Base-by-base conservation (phyloP, 2,888 invertebrate genomes). In the Euzetes globulus region DNA sequence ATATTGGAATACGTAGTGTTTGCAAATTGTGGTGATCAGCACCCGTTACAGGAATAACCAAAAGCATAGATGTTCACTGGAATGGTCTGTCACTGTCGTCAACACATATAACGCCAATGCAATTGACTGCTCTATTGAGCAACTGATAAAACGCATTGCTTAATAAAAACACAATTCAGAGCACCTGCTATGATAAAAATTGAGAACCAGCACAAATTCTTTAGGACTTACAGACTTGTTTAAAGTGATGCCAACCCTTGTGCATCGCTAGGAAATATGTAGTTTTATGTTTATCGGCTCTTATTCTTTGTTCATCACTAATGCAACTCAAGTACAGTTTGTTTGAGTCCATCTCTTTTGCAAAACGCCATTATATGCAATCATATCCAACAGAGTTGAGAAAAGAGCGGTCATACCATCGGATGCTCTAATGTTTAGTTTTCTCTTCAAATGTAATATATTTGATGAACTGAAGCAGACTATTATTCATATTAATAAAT, bases 261-360 rank as follows among this genome's bases (percentile, higher is more conserved):
- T 7, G 4, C 33, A 33, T 33, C 33, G 5, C 33, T 33, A 33
- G 7, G 33, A 33, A 33, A 33, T 33, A 33, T 33, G 33, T 33
- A 33, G 33, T 33, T 33, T 33, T 33, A 33, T 33, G 33, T 33
- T 7, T 33, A 33, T 33, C 19, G 33, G 5, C 7, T 33, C 7
- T 60, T 60, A n/a, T 60, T 22, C n/a, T 13, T 11, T 60, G 15
- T 68, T 68, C 45, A 68, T 68, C 68, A 68, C 33, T 68, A 68
- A 68, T 68, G 68, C 68, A 68, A 68, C 45, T 68, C 45, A 68
- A 68, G 68, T 68, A 68, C 68, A 41, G 45, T 45, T 45, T 45
- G 45, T 22, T 17, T 7, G 68, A 37, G 68, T 68, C 68, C 45
- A 45, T 68, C 68, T 68, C 45, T 33, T 37, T 15, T 45, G 37